These are phyloP conservation scores for Pelmatolapia mariae DNA, from an alignment of 2,113 vertebrate genomes.

Conservation along the genomic window DNA sequence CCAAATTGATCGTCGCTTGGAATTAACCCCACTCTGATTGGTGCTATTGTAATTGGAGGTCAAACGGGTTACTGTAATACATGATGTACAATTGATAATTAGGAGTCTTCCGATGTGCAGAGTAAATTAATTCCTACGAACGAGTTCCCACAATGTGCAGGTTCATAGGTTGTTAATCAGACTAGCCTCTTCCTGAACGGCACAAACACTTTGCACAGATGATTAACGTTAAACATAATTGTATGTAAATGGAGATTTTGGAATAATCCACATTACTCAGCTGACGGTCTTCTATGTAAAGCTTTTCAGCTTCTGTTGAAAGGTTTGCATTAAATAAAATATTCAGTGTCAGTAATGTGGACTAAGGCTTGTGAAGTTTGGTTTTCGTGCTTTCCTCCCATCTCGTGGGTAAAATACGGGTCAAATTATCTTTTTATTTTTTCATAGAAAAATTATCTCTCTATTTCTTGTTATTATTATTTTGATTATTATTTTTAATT, in stretches of 20 bases:
- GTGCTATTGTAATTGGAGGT: constrained; percentile 63
- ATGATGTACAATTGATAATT: constrained; percentile 65
- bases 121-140: constrained; percentile 51
- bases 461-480: not conserved
- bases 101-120: constrained; percentile 43
- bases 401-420: not conserved
- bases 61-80: constrained; percentile 51
- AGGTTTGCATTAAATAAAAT: not conserved
- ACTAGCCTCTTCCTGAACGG: not conserved
- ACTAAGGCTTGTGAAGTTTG: not conserved
- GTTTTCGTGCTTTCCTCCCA: not conserved
- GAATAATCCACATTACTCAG: not conserved
- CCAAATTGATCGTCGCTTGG: constrained; percentile 54
- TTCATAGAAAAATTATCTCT: not conserved
- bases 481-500: not conserved
- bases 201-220: constrained; percentile 1
- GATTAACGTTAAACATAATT: constrained; percentile 18
- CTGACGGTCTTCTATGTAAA: not conserved
- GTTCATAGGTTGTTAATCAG: constrained; percentile 51
- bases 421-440: not conserved
- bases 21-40: constrained; percentile 66
- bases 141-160: constrained; percentile 23
- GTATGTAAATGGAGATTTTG: constrained; percentile 6
- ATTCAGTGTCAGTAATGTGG: not conserved
- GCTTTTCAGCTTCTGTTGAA: not conserved